Percentiles rank a stretch among this genome's conserved stretches.
These are phyloP conservation scores for Chaetodon auriga DNA, from an alignment of 2,113 vertebrate genomes.

Conservation along the genomic window DNA sequence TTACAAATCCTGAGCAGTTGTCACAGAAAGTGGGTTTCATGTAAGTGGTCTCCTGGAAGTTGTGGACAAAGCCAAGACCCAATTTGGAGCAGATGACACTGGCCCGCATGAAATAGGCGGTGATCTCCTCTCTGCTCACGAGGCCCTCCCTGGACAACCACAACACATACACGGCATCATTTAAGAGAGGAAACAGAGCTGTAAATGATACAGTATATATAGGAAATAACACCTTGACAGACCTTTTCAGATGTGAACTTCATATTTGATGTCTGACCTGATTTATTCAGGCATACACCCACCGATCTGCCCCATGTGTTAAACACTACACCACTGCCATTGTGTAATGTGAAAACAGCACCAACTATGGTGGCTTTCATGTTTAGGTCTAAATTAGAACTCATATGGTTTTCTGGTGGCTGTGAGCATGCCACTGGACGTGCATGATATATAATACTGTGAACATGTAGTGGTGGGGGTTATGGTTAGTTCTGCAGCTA, in stretches of 20 bases:
- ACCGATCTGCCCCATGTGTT: neutral
- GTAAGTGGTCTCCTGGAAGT: conserved; percentile 97
- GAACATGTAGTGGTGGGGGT: neutral
- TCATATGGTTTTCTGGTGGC: neutral
- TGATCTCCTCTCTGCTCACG: conserved; percentile 95
- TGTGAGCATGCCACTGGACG: neutral
- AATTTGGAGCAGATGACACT: conserved; percentile 97
- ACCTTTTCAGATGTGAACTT: conserved; percentile 1
- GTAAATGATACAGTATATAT: neutral
- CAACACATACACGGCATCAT: conserved; percentile 8
- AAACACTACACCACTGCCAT: neutral
- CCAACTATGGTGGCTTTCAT: neutral
- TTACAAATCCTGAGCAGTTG: conserved; percentile 98
- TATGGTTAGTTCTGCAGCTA: conserved; percentile 54
- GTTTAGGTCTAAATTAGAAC: neutral
- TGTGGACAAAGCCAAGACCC: conserved; percentile 94
- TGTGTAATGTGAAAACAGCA: neutral
- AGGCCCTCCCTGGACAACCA: conserved; percentile 88
- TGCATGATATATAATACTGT: conserved; percentile 12
- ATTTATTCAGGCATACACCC: conserved; percentile 13
- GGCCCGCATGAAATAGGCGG: conserved; percentile 96
- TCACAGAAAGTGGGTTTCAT: conserved; percentile 97
- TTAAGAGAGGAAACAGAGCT: neutral
- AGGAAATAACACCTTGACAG: neutral
- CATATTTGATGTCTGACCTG: neutral